Conservation (phyloP, 1,140 invertebrate genomes). For the Calephelis nemesis region DNA sequence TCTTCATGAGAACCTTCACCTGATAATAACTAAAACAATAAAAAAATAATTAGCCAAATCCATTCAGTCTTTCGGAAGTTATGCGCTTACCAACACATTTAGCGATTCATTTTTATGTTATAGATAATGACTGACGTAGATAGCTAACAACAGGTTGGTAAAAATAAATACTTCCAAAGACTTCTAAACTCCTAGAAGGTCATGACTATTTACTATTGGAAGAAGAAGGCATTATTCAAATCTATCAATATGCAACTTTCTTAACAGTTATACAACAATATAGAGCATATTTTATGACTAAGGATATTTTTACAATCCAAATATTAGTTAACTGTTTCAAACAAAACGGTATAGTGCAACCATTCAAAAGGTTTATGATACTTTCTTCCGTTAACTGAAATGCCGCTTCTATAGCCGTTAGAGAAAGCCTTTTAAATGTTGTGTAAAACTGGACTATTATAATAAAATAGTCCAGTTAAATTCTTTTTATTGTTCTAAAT, state of each 20-base stretch:
- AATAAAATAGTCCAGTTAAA: conserved; percentile 4
- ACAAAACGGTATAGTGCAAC: conserved; percentile 51
- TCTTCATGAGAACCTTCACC: too few species aligned
- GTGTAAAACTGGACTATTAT: conserved; percentile 13
- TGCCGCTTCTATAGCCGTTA: conserved; percentile 52
- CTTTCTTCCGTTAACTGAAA: conserved; percentile 68
- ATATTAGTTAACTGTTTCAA: conserved; percentile 36
- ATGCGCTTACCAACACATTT: too few species aligned
- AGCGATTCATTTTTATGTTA: too few species aligned
- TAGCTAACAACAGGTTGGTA: too few species aligned
- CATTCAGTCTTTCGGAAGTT: too few species aligned
- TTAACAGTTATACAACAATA: conserved; percentile 13
- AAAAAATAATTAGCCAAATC: too few species aligned
- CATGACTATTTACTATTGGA: too few species aligned
- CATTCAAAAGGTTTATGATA: conserved; percentile 61
- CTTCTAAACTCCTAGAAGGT: too few species aligned
- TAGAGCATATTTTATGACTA: conserved; percentile 2
- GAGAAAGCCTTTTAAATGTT: conserved; percentile 5
- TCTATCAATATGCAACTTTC: neutral
- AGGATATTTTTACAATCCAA: conserved; percentile 6
- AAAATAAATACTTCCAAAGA: too few species aligned
- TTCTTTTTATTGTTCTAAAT: neutral
- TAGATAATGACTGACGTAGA: too few species aligned
- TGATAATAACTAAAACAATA: too few species aligned
- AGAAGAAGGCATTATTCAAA: too few species aligned